Base-by-base conservation (phyloP, 2,888 invertebrate species). In the Anticlea derivata region DNA sequence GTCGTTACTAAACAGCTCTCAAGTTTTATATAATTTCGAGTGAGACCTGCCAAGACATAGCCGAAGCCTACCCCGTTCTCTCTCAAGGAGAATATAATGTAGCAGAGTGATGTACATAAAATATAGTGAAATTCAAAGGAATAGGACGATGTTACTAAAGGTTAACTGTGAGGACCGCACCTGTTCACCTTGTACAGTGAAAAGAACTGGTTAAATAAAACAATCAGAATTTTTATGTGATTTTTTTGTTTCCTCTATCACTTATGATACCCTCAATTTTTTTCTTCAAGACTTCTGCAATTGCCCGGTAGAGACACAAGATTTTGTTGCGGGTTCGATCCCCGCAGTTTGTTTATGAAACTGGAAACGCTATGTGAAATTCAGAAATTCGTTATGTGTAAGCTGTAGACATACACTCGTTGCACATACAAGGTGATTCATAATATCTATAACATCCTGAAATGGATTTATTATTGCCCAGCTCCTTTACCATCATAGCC, bases 181-280 rank as follows among this genome's bases (percentile, higher is more conserved):
- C 57, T 63, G 56, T 48, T 53, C 62, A 58, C 50, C 60, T 68
- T 82, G 81, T 83, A 81, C 80, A 83, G 79, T 78, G 69, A 66
- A 74, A 55, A 51, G 37, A 57, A 63, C 52, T 58, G 58, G 65
- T 75, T 73, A 73, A 78, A 73, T 74, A 73, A 83, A 86, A 83
- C 69, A 83, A 86, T 85, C 83, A 79, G 78, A 83, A 75, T 86
- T 88, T 87, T 78, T 82, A 81, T 80, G 80, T 74, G 70, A 60
- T 73, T 67, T 59, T 70, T 72, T 73, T 73, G 76, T 80, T 76
- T 65, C 50, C 60, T 66, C 8, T 33, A 30, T 35, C 24, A 11
- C 5, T 7, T 31, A 24, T 30, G 17, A 4, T 17, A 17, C 17
- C 2, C 17, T 17, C n/a, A n/a, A n/a, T n/a, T n/a, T n/a, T n/a